These are phyloP conservation scores for Idaea aversata DNA, from an alignment of 2,888 invertebrate genomes.

Conservation along the genomic window DNA sequence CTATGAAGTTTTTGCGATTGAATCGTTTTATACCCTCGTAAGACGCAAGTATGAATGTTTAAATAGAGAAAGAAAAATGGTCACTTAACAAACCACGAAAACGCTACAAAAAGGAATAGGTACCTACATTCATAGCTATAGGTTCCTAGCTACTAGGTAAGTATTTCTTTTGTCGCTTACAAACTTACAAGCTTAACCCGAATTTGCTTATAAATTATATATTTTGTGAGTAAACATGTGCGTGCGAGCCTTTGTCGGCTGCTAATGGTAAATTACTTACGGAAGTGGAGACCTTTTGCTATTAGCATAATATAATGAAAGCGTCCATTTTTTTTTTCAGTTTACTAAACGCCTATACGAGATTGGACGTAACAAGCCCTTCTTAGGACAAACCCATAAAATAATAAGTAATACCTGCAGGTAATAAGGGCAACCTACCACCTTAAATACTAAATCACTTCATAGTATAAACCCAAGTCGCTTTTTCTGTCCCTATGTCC, in stretches of 20 bases:
- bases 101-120: neutral
- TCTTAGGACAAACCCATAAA: too few species aligned
- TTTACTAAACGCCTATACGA: neutral
- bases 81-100: neutral
- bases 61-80: neutral
- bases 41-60: too few species aligned
- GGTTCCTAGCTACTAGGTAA: neutral
- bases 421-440: too few species aligned
- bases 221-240: conserved; percentile 1
- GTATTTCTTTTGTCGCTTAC: neutral
- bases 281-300: neutral
- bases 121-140: neutral
- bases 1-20: too few species aligned
- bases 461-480: too few species aligned
- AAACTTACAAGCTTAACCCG: neutral
- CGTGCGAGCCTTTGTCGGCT: neutral
- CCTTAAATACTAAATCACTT: too few species aligned
- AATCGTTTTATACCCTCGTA: too few species aligned
- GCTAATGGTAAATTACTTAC: neutral
- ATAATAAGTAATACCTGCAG: too few species aligned
- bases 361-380: neutral
- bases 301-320: neutral
- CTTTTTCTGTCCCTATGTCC: too few species aligned
- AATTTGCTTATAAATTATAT: neutral
- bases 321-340: neutral